Evolutionary conservation across 2,888 invertebrate genomes (phyloP).

Genomic region (Cyrtodaria siliqua): DNA sequence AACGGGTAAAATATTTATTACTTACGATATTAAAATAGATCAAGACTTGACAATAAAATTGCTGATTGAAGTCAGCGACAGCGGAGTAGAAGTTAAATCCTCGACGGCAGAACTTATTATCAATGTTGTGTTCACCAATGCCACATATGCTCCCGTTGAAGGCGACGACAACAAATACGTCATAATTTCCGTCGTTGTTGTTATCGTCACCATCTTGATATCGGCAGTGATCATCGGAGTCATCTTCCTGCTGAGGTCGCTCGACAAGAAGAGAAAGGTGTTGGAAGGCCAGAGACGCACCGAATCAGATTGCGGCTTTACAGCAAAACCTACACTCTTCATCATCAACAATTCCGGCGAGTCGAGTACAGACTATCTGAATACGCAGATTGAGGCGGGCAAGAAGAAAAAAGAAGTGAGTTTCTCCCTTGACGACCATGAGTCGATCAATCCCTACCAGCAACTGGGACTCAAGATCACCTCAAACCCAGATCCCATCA

Average conservation of each 20-base stretch:
- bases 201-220: constrained; percentile 67
- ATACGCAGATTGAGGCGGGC: constrained; percentile 10
- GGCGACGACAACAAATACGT: constrained; percentile 52
- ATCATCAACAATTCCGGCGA: constrained; percentile 57
- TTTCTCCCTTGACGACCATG: constrained; percentile 62
- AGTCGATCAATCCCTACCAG: constrained; percentile 49
- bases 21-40: constrained; percentile 41
- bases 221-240: constrained; percentile 64
- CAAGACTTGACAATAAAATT: constrained; percentile 42
- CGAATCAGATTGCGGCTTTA: constrained; percentile 23
- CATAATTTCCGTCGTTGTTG: constrained; percentile 68
- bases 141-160: constrained; percentile 33
- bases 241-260: constrained; percentile 64
- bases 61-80: constrained; percentile 45
- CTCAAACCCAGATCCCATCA: constrained; percentile 41
- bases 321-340: constrained; percentile 43
- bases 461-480: no score
- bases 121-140: constrained; percentile 62
- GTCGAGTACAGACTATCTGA: constrained; percentile 41
- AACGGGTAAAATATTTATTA: constrained; percentile 50
- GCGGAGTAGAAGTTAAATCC: constrained; percentile 18
- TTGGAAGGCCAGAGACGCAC: neutral
- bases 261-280: constrained; percentile 58
- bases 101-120: constrained; percentile 55
- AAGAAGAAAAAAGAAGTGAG: constrained; percentile 63